Evolutionary conservation across 2,113 vertebrate genomes (phyloP), one percentile per base, ranked within the genome.

Genomic region (Mus pahari): DNA sequence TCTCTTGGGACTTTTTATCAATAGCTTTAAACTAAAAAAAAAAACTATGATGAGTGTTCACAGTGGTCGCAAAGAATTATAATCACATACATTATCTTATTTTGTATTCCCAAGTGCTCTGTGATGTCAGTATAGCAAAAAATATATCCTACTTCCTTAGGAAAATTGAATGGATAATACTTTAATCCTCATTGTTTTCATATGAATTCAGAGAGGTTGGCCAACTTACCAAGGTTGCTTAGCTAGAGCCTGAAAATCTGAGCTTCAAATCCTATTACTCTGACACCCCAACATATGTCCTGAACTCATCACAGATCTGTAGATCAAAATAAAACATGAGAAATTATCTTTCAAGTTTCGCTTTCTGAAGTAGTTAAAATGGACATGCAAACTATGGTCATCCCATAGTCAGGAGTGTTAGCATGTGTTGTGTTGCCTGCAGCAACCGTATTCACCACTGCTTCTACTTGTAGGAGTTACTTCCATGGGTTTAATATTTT

Each of bases 351-450:
- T 22, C 45, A 75, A 77, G n/a, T 90, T 95, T 90, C 68, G 88
- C 83, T 95, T 95, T 73, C 83, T 68, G 83, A 73, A 83, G 91
- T 96, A 55, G 55, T 88, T 97, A 26, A 45, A 91, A 92, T 55
- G 77, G 58, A 55, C 70, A 79, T 45, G 86, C 82, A 91, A 95
- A 83, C 82, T 64, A 87, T 77, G 86, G 62, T 73, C 55, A 91
- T 94, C 66, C 64, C 5, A 53, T 93, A 87, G 92, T 91, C 86
- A 96, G n/a, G 42, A 96, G 17, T 73, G 74, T 83, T 96, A 95
- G 66, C 74, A 50, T 92, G 86, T 73, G 95, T 96, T 95, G 64
- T 58, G 83, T 96, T 96, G 86, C 89, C 73, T 92, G 50, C 92
- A 92, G 88, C 84, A 94, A 95, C n/a, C 53, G 75, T 77, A 42